A percentile compares a stretch with the other conserved stretches of the same genome.
phyloP scores from a whole-genome alignment of 2,113 vertebrate genomes.

The Mandrillus leucophaeus region DNA sequence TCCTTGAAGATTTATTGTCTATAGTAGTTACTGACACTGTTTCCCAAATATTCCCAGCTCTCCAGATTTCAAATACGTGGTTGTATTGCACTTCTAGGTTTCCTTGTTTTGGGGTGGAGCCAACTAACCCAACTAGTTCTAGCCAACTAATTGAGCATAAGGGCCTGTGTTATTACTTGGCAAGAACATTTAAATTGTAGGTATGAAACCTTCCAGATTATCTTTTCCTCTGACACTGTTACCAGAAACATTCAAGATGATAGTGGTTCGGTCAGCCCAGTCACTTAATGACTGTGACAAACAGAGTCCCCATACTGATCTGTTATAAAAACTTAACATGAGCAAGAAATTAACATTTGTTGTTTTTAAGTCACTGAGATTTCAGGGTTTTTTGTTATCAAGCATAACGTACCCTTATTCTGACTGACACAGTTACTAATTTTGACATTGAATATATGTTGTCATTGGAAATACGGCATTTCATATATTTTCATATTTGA shows the following conservation, averaged over 20 bases:
- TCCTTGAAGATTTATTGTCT: neutral
- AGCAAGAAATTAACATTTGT: neutral
- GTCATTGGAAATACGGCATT: neutral
- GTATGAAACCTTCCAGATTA: neutral
- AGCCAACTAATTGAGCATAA: neutral
- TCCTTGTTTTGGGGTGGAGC: neutral
- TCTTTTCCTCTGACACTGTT: neutral
- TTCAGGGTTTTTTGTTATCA: neutral
- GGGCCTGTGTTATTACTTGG: neutral
- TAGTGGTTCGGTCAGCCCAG: neutral
- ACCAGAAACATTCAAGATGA: neutral
- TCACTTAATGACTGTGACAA: neutral
- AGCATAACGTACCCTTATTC: neutral
- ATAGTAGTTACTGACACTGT: neutral
- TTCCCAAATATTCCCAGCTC: neutral
- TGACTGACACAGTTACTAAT: neutral
- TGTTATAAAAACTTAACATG: neutral
- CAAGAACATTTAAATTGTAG: neutral
- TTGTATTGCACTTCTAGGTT: neutral
- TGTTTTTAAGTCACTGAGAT: neutral
- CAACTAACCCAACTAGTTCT: neutral
- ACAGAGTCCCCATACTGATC: neutral
- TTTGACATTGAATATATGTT: neutral
- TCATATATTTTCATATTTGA: slow-evolving; percentile 2
- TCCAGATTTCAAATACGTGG: neutral